Base-by-base conservation (phyloP, 2,888 invertebrate species). In the Bugula neritina region DNA sequence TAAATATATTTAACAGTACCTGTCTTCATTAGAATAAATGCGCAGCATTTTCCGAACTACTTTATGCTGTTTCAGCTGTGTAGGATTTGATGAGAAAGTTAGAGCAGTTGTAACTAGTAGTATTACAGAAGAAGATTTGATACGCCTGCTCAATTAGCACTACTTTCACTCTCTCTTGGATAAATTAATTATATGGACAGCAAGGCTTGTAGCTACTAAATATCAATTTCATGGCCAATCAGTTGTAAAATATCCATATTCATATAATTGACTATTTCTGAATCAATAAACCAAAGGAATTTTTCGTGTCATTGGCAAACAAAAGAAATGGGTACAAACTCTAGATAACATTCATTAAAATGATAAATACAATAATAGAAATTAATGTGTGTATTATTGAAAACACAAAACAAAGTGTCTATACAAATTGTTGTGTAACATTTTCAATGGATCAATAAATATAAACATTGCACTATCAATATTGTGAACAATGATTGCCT, bases 401-500 rank as follows among this genome's bases (percentile, higher is more conserved):
- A 17, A 43, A 17, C 5, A 17, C 17, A 10, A 43, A 43, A 43
- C 43, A 43, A 17, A 43, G 43, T 43, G 17, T 43, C 43, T 17
- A 43, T 43, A 17, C 43, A 17, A 17, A 43, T 43, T 43, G 43
- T 43, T 43, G 17, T 31, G 31, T 31, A 63, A 13, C 17, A 13
- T 63, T 63, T 63, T 31, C 63, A 31, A 63, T 63, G 31, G 13
- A 63, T 63, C 63, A 63, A 63, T 63, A 63, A 55, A 23, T 17
- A 25, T 55, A 55, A 55, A 55, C 55, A 55, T 31, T 34, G 43
- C 17, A 43, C 43, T 43, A 43, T 17, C 5, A 43, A 43, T 43
- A 43, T 43, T 43, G 17, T 43, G 43, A 43, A 43, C 17, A 43
- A 43, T 43, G 17, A 43, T 43, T 17, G 43, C 5, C 43, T 43